Evolutionary conservation across 2,113 vertebrate genomes (phyloP), one percentile per base, ranked within the genome.

Genomic region (Arenaria interpres): DNA sequence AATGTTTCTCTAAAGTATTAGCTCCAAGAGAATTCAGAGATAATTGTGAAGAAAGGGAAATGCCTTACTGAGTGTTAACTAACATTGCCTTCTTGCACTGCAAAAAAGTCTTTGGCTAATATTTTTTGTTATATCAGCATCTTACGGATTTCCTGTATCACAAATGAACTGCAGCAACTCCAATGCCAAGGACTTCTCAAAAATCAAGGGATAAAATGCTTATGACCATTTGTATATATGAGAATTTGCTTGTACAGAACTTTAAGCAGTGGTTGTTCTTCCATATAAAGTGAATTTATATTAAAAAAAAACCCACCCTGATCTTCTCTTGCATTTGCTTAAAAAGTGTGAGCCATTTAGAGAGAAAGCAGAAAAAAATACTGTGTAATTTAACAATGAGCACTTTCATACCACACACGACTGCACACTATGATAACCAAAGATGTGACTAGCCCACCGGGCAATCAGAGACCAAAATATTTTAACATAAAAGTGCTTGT

Each of bases 301-400:
- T 43, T 20, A 35, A 27, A 32, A 62, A 62, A 10, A 0, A 14
- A 2, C 3, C 6, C 17, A 7, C 9, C 7, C 8, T 20, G 28
- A 81, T 62, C 12, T 91, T 59, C 54, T 74, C 39, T 91, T 92
- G 41, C 23, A 73, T 30, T 81, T 78, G 37, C n/a, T 85, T 82
- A 5, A 75, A 50, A 71, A 59, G 10, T 50, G 24, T 37, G 50
- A 75, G 6, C 23, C 57, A 51, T 67, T 81, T 50, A 67, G 45
- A 84, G 11, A 53, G 33, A 51, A 53, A 80, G 33, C 12, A 78
- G 71, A 24, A 35, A 23, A 89, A 50, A 78, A n/a, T 24, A 15
- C 10, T 23, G 7, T 30, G 24, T 41, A 18, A 51, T 50, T 77
- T 64, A 82, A 89, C 46, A 48, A 30, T 16, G 16, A 51, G 35